These are phyloP conservation scores for Gnathonemus echidnorhynchus DNA, from an alignment of 2,113 vertebrate genomes.

Conservation along the genomic window DNA sequence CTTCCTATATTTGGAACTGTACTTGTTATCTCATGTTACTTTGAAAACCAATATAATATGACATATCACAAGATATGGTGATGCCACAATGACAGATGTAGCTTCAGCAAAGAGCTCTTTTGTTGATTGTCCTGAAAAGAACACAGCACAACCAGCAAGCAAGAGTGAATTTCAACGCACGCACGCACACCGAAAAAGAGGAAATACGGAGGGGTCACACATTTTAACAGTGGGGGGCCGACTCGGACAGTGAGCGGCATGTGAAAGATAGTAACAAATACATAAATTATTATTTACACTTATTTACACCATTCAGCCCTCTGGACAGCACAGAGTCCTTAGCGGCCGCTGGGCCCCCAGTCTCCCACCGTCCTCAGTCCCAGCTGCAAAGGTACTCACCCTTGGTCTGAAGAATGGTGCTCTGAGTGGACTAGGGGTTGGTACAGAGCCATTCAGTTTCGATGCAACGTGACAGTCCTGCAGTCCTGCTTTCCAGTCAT, in stretches of 20 bases:
- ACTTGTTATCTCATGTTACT: not conserved
- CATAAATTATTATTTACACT: not conserved
- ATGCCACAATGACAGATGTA: not conserved
- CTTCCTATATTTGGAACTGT: not conserved
- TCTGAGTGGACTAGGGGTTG: not conserved
- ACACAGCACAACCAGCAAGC: not conserved
- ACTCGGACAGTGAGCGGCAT: not conserved
- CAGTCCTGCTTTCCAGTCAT: no score
- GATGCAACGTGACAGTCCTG: no score
- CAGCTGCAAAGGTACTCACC: not conserved
- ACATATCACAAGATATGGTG: not conserved
- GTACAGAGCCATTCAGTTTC: not conserved
- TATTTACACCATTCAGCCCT: not conserved
- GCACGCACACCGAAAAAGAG: no score
- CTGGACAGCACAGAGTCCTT: not conserved
- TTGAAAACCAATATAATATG: not conserved
- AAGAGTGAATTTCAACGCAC: not conserved
- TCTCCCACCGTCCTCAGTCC: no score
- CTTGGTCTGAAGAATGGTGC: not conserved
- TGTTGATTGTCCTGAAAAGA: not conserved
- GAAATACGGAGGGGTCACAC: not conserved
- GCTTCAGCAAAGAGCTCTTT: not conserved
- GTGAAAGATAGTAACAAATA: not conserved
- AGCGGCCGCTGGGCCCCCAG: not conserved
- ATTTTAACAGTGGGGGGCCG: not conserved